Conservation (phyloP, 2,888 invertebrate species). For the Ctena decussata region DNA sequence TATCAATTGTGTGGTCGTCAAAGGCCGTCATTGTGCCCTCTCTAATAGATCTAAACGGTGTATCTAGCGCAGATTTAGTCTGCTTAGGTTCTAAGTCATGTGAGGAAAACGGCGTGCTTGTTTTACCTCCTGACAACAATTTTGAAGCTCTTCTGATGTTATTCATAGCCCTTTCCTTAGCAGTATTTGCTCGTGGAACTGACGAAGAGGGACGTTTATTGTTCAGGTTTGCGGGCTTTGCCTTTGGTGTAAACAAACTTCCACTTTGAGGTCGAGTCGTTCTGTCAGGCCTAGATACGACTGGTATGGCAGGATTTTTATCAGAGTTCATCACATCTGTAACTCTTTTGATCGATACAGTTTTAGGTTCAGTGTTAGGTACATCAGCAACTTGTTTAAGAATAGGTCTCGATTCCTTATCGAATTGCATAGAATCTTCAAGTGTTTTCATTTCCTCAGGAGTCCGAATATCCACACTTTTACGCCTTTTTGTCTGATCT, state of each 20-base stretch:
- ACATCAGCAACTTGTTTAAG: neutral
- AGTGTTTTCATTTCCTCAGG: neutral
- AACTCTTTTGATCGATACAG: neutral
- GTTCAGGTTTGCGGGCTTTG: neutral
- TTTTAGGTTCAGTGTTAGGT: neutral
- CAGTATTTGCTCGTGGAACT: constrained; percentile 12
- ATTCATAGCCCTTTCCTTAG: constrained; percentile 37
- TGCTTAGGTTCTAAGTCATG: constrained; percentile 71
- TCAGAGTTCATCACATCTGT: neutral
- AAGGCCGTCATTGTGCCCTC: constrained; percentile 44
- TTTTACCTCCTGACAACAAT: constrained; percentile 50
- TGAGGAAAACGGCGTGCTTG: constrained; percentile 71
- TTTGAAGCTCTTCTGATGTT: constrained; percentile 33
- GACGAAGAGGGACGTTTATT: constrained; percentile 2
- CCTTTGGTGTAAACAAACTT: constrained; percentile 1
- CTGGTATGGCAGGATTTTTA: neutral
- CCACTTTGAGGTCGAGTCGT: neutral
- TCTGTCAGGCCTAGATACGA: neutral
- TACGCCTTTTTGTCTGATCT: neutral
- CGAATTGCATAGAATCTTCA: neutral
- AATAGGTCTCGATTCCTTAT: neutral
- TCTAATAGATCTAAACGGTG: constrained; percentile 55
- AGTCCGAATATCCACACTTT: constrained; percentile 6
- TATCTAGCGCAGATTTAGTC: constrained; percentile 33
- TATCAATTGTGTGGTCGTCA: constrained; percentile 67